Conservation (phyloP, 92 coral and sea anemone genomes). For the Phymanthus crucifer region DNA sequence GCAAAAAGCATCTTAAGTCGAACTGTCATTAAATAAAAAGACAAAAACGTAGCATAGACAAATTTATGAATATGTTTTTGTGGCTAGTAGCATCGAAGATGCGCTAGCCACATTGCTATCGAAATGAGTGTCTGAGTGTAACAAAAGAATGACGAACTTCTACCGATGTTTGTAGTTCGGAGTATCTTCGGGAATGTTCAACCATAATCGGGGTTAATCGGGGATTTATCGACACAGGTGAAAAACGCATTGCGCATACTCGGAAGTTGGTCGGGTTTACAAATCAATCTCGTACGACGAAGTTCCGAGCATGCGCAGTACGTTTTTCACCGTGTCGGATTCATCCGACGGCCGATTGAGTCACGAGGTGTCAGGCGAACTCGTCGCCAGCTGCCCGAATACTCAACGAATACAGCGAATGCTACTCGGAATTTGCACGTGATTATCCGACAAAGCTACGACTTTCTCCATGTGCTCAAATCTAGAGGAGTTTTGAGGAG, state of each 20-base stretch:
- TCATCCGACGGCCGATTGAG: too few species aligned
- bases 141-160: conserved; percentile 13
- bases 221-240: too few species aligned
- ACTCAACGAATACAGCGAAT: neutral
- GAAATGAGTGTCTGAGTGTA: conserved; percentile 7
- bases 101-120: conserved; percentile 13
- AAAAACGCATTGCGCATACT: too few species aligned
- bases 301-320: too few species aligned
- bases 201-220: neutral
- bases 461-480: neutral
- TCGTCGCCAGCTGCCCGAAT: neutral
- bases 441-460: conserved; percentile 12
- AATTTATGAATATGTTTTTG: too few species aligned
- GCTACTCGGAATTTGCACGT: conserved; percentile 8
- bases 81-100: conserved; percentile 12
- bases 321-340: neutral
- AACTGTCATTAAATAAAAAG: neutral
- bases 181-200: conserved; percentile 6
- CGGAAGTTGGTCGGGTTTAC: too few species aligned
- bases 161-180: neutral
- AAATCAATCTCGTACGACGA: too few species aligned
- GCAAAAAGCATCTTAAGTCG: neutral
- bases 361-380: neutral
- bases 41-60: neutral
- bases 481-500: neutral